phyloP scores from a whole-genome alignment of 2,113 vertebrate species.

The Conger conger region DNA sequence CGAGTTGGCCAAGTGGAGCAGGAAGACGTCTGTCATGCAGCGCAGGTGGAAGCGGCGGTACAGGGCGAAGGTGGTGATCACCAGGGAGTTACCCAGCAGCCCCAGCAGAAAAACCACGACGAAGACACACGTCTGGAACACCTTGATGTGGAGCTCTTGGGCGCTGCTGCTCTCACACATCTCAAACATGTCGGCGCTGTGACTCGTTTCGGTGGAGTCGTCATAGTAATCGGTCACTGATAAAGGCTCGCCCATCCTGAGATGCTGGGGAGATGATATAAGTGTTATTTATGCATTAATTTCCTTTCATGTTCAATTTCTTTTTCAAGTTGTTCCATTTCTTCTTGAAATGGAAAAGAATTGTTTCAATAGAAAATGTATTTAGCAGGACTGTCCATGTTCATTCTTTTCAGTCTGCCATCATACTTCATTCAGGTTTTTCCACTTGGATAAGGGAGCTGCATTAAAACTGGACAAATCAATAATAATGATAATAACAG shows the following conservation, averaged over 20 bases:
- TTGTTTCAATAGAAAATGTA: no score
- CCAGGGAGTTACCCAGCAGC: conserved; percentile 76
- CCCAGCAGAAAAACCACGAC: conserved; percentile 75
- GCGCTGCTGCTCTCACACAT: conserved; percentile 66
- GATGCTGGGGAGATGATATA: background rate
- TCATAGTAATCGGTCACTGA: background rate
- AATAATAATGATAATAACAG: background rate
- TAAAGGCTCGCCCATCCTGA: background rate
- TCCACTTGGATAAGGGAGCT: background rate
- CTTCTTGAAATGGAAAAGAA: no score
- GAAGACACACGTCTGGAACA: conserved; percentile 75
- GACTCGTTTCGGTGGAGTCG: background rate
- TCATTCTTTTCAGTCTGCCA: no score
- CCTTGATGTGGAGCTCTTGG: conserved; percentile 58
- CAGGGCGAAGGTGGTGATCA: conserved; percentile 80
- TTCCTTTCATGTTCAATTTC: no score
- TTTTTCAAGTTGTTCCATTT: no score
- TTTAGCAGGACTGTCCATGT: no score
- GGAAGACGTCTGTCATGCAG: conserved; percentile 80
- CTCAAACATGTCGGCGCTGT: conserved; percentile 10
- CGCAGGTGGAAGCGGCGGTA: conserved; percentile 63
- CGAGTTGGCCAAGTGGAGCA: conserved; percentile 83
- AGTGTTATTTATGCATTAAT: no score
- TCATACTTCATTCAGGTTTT: no score
- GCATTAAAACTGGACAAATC: background rate